Evolutionary conservation across 1,140 invertebrate genomes (phyloP), one percentile per base, ranked within the genome.

Genomic region (Drosophila sechellia): DNA sequence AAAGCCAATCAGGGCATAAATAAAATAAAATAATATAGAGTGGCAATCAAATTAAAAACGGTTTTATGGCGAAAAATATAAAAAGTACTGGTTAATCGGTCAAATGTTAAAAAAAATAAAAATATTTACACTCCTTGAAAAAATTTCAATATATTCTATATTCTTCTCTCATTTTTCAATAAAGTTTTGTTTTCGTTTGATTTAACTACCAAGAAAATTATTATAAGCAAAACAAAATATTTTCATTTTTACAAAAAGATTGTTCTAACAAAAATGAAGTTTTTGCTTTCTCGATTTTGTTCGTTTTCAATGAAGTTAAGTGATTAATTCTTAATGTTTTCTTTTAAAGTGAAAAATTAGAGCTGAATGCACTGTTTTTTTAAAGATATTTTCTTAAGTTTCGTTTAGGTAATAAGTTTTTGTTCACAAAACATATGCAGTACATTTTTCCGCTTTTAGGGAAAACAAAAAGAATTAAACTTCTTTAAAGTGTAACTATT

Each of bases 221-320:
- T 31, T 31, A 40, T 34, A 50, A 42, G 5, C 27, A 11, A 31
- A 31, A 13, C 3, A 22, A 42, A 61, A 49, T 66, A 39, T 63
- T 22, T 34, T 50, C 57, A 61, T 48, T 65, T 60, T 34, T 12
- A 39, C 5, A 61, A 61, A 56, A 17, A 45, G 35, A 17, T 27
- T 46, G 40, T 46, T 11, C 20, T 2, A 3, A 48, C 61, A 65
- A 39, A 66, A 66, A 66, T 49, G 43, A 66, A 66, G 20, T 35
- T 50, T 66, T 48, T 40, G 55, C 31, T 34, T 22, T 25, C n/a
- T 59, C 4, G 31, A 15, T 27, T 34, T 45, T 13, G 11, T 15
- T 60, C 12, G 22, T 31, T 54, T n/a, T 6, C 2, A 37, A 10
- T 5, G 0, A 27, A 3, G 13, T 50, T 13, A 8, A 45, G 1